A percentile compares a stretch with the other conserved stretches of the same genome.
Conservation (phyloP, 2,888 invertebrate genomes). For the Eremobia ochroleuca region DNA sequence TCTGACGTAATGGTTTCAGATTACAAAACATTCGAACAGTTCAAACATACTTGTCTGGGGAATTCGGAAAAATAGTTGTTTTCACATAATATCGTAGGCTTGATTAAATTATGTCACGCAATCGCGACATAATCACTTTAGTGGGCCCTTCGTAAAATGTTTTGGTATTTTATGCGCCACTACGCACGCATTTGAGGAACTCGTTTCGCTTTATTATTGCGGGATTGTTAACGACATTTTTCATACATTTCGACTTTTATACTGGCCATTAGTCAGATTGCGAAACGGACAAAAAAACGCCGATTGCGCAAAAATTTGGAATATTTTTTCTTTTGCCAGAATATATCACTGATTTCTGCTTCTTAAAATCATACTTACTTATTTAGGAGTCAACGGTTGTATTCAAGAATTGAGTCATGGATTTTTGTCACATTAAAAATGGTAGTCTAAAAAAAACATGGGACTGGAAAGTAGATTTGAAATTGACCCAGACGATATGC, state of each 20-base stretch:
- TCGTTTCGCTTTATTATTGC: conserved; percentile 45
- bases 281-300: conserved; percentile 32
- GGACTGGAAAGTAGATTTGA: background rate
- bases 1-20: conserved; percentile 50
- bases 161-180: conserved; percentile 60
- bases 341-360: background rate
- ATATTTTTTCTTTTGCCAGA: background rate
- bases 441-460: conserved; percentile 2
- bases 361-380: background rate
- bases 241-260: conserved; percentile 29
- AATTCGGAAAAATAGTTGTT: conserved; percentile 62
- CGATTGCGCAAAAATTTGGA: background rate
- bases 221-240: conserved; percentile 51
- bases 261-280: conserved; percentile 45
- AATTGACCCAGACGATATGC: conserved; percentile 26
- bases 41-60: conserved; percentile 53
- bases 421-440: background rate
- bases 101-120: conserved; percentile 76
- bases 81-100: conserved; percentile 68
- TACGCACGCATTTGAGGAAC: conserved; percentile 55
- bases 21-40: conserved; percentile 41
- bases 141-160: conserved; percentile 68
- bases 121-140: conserved; percentile 73
- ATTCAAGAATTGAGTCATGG: background rate
- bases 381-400: background rate